Conservation (phyloP, 2,888 invertebrate species). For the Notodromas monacha region DNA sequence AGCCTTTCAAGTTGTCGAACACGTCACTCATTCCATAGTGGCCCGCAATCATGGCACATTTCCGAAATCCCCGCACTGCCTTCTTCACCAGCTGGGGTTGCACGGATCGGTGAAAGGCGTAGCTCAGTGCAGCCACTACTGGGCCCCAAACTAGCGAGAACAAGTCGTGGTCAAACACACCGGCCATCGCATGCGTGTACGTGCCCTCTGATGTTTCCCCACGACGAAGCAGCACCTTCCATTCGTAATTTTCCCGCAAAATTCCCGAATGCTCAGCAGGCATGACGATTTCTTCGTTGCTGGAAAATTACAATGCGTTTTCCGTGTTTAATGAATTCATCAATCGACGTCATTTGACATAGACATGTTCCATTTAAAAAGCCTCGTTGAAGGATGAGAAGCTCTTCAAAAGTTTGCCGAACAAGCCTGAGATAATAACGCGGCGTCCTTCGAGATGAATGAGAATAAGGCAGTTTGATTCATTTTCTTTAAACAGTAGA, state of each 20-base stretch:
- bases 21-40: conserved; percentile 44
- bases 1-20: conserved; percentile 65
- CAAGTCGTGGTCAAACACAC: conserved; percentile 47
- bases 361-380: no score
- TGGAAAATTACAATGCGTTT: no score
- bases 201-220: conserved; percentile 33
- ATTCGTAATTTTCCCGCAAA: conserved; percentile 78
- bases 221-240: conserved; percentile 63
- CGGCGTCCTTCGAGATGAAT: no score
- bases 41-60: conserved; percentile 48
- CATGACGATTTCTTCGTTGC: conserved; percentile 92
- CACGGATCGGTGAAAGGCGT: conserved; percentile 40
- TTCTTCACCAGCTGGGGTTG: conserved; percentile 27
- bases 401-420: not conserved
- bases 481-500: no score
- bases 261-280: conserved; percentile 86
- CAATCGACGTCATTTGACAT: no score
- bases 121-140: conserved; percentile 49
- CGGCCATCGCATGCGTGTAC: conserved; percentile 35
- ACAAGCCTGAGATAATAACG: not conserved
- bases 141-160: conserved; percentile 67
- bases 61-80: conserved; percentile 34
- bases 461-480: no score
- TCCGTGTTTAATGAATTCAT: no score
- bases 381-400: no score